Conservation (phyloP, 2,888 invertebrate genomes). For the Agriopis leucophaearia region DNA sequence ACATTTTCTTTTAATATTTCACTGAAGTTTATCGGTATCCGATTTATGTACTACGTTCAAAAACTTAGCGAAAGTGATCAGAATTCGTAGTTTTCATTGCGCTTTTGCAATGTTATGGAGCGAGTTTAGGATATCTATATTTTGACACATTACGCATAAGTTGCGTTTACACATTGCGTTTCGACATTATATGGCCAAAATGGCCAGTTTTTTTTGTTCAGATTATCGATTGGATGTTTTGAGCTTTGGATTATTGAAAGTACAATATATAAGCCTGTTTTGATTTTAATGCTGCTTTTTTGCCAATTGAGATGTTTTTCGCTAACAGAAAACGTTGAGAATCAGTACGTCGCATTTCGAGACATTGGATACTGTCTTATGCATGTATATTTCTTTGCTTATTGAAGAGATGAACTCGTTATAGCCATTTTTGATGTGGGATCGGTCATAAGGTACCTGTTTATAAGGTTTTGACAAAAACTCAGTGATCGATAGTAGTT, state of each 20-base stretch:
- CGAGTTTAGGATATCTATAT: too few species aligned
- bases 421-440: conserved; percentile 44
- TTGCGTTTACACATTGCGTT: too few species aligned
- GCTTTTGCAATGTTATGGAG: too few species aligned
- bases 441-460: conserved; percentile 25
- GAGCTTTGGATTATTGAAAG: not conserved
- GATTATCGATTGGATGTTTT: not conserved
- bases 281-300: not conserved
- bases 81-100: too few species aligned
- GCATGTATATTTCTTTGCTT: conserved; percentile 39
- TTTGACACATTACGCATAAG: too few species aligned
- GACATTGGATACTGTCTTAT: not conserved
- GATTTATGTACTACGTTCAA: too few species aligned
- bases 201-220: too few species aligned
- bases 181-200: too few species aligned
- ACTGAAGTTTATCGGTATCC: too few species aligned
- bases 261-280: not conserved
- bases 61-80: too few species aligned
- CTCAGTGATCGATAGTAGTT: conserved; percentile 17
- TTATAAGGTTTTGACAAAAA: conserved; percentile 40
- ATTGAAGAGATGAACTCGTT: conserved; percentile 34
- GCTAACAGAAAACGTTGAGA: not conserved
- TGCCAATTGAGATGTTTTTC: not conserved
- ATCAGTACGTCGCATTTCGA: not conserved
- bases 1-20: too few species aligned